Evolutionary conservation across 2,113 vertebrate genomes (phyloP).

Genomic region (Cyanistes caeruleus): DNA sequence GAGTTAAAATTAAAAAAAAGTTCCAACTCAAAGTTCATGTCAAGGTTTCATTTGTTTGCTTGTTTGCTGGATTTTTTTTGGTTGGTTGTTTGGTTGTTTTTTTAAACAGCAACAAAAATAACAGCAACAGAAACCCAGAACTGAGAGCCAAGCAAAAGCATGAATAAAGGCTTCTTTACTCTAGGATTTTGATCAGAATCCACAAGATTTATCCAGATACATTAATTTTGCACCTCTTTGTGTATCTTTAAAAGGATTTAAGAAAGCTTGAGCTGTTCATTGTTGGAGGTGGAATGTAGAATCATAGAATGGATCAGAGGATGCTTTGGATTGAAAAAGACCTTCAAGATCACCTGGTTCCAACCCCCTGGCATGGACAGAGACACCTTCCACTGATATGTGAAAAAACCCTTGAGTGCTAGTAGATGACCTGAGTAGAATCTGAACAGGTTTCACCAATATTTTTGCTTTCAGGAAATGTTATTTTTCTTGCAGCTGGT

Average conservation of each 20-base stretch:
- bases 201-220: background rate
- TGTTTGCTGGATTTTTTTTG: background rate
- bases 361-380: background rate
- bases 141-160: background rate
- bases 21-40: background rate
- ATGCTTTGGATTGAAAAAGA: background rate
- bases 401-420: background rate
- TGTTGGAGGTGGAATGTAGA: background rate
- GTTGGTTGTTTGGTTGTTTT: too few relatives aligned
- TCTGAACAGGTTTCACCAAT: background rate
- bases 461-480: background rate
- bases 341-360: background rate
- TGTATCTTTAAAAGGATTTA: background rate
- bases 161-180: background rate
- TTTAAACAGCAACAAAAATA: background rate
- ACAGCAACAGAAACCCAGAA: background rate
- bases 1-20: background rate
- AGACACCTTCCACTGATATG: background rate
- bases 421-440: background rate
- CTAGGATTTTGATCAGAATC: background rate
- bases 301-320: background rate
- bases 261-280: background rate
- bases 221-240: background rate
- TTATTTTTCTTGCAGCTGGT: background rate
- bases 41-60: background rate